These are phyloP conservation scores for Pterophyllum scalare DNA, from an alignment of 2,113 vertebrate species.

Conservation along the genomic window DNA sequence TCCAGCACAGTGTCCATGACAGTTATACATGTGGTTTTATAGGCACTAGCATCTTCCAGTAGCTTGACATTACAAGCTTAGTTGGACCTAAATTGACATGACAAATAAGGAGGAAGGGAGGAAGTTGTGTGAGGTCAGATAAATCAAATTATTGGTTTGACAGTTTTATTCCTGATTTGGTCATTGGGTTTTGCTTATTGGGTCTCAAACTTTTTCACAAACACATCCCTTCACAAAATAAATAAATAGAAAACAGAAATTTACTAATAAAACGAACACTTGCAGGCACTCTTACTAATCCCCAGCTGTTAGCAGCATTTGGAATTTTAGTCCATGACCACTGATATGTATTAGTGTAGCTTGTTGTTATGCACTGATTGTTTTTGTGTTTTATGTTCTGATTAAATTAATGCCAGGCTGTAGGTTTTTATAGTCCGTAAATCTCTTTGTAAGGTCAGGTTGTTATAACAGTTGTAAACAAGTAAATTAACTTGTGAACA, in stretches of 20 bases:
- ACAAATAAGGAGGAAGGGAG: too few relatives aligned
- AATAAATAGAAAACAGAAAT: too few relatives aligned
- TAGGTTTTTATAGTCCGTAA: neutral
- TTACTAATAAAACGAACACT: neutral
- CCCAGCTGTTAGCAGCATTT: neutral
- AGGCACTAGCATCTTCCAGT: neutral
- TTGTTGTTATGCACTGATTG: neutral
- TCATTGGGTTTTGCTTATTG: too few relatives aligned
- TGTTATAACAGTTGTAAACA: neutral
- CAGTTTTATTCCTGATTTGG: too few relatives aligned
- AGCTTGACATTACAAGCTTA: neutral
- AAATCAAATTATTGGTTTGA: too few relatives aligned
- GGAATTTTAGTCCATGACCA: neutral
- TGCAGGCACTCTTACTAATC: neutral
- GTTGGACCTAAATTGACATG: too few relatives aligned
- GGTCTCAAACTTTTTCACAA: too few relatives aligned
- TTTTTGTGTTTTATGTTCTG: neutral
- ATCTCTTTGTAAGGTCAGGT: neutral
- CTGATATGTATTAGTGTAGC: neutral
- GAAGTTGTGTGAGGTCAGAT: too few relatives aligned
- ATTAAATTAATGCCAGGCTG: neutral
- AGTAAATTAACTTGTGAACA: neutral
- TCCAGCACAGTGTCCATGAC: neutral
- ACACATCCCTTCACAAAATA: too few relatives aligned
- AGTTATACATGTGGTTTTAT: neutral